Base-by-base conservation (phyloP, 2,888 invertebrate species). In the Psococerastis gibbosa region DNA sequence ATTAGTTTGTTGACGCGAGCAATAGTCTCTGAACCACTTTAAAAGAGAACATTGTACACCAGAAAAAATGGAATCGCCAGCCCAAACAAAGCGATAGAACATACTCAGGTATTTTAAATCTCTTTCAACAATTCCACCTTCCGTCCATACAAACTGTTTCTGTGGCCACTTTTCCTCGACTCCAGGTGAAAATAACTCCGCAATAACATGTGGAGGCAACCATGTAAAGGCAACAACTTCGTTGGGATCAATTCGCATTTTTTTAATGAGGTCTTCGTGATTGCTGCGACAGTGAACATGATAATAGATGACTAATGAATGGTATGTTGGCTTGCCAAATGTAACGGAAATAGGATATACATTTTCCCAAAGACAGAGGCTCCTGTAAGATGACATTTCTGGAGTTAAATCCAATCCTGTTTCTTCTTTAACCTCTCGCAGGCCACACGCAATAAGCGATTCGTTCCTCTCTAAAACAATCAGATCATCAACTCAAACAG, bases 271-370 rank as follows among this genome's bases (percentile, higher is more conserved):
- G 27, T 51, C 46, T 16, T 45, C 33, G 43, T 48, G 50, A 27
- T 48, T 46, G 41, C 46, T 41, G 11, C 45, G 34, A 11, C 58
- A 49, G 41, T 53, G 53, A 3, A 56, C 56, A 49, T 57, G 53
- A 9, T 62, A 51, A 48, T 64, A 65, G 3, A 61, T 52, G 1
- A 65, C 64, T 32, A 62, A 49, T 49, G 63, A 62, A 45, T 65
- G 65, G 5, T 61, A 53, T 38, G 49, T 55, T 15, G 65, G 63
- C 13, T 49, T 47, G 1, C 64, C 65, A 11, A 56, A 46, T 5
- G 55, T 51, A 23, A 64, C 50, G 44, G 56, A 54, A 5, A 60
- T 54, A 13, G 65, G 65, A 49, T 53, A 65, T 9, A 58, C 57
- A 9, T 62, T 63, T 57, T 65, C 57, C 51, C 56, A 58, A 22